Evolutionary conservation across 2,888 invertebrate genomes (phyloP).

Genomic region (Andrena trimmerana): DNA sequence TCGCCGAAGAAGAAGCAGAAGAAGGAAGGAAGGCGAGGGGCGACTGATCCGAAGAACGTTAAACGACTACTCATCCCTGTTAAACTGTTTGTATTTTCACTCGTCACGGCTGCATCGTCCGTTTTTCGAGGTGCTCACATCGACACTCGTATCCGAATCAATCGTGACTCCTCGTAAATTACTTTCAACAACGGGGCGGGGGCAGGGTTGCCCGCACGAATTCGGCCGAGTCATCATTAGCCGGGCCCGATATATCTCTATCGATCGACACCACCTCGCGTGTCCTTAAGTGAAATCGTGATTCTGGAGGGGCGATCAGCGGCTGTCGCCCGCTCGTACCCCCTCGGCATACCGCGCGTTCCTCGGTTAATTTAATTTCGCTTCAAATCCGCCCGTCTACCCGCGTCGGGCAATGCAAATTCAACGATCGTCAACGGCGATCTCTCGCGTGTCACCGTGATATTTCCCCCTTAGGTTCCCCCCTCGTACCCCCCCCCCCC

Average conservation of each 20-base stretch:
- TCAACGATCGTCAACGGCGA: neutral
- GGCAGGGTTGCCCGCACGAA: constrained; percentile 43
- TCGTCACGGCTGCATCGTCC: constrained; percentile 81
- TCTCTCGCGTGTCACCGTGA: constrained; percentile 15
- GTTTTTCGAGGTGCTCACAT: constrained; percentile 78
- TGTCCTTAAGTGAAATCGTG: constrained; percentile 75
- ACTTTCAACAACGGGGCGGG: constrained; percentile 48
- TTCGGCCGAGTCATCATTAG: constrained; percentile 78
- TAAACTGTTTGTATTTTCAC: constrained; percentile 84
- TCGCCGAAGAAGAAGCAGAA: constrained; percentile 21
- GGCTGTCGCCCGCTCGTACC: constrained; percentile 10
- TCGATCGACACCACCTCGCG: constrained; percentile 75
- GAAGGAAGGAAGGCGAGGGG: constrained; percentile 51
- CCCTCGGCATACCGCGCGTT: constrained; percentile 32
- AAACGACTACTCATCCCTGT: constrained; percentile 83
- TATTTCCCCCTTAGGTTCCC: neutral
- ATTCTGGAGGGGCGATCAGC: constrained; percentile 49
- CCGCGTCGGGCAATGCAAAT: constrained; percentile 16
- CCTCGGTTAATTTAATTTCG: constrained; percentile 59
- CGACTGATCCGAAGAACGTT: constrained; percentile 75
- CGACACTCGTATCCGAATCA: constrained; percentile 76
- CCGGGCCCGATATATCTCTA: constrained; percentile 76
- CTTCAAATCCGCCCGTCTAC: neutral
- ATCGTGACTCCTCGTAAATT: constrained; percentile 77
- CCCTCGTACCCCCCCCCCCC: neutral